phyloP scores from a whole-genome alignment of 2,113 vertebrate species.

The Neolamprologus sp. region DNA sequence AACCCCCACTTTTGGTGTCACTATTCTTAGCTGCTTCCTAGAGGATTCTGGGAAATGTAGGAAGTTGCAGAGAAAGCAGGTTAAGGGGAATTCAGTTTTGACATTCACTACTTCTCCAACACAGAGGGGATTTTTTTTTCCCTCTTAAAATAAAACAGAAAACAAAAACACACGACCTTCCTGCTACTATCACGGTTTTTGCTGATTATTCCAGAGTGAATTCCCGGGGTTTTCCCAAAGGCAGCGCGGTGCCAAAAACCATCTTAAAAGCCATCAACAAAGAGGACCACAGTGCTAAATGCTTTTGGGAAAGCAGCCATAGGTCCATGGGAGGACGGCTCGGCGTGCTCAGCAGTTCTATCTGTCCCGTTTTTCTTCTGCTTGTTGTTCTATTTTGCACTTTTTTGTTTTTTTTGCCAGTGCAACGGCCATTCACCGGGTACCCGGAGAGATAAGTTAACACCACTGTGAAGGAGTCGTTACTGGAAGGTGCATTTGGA shows the following conservation, averaged over 20 bases:
- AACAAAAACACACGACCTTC: conserved; percentile 7
- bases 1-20: background rate
- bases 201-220: background rate
- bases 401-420: background rate
- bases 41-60: conserved; percentile 21
- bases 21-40: conserved; percentile 3
- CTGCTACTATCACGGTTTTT: conserved; percentile 1
- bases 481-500: background rate
- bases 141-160: background rate
- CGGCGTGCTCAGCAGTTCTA: background rate
- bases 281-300: conserved; percentile 25
- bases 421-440: conserved; percentile 7
- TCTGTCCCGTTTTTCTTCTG: background rate
- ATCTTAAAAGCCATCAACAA: conserved; percentile 32
- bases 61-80: background rate
- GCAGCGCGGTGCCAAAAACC: conserved; percentile 51
- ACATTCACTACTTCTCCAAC: background rate
- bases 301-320: conserved; percentile 50
- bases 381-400: conserved; percentile 11
- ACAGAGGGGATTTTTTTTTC: background rate
- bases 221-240: conserved; percentile 22
- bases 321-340: conserved; percentile 1
- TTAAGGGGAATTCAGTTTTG: background rate
- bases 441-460: conserved; percentile 10
- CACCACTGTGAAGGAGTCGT: conserved; percentile 44